A percentile compares a stretch with the other conserved stretches of the same genome.
Conservation (phyloP, 2,113 vertebrate genomes). For the Atlantisia rogersi region DNA sequence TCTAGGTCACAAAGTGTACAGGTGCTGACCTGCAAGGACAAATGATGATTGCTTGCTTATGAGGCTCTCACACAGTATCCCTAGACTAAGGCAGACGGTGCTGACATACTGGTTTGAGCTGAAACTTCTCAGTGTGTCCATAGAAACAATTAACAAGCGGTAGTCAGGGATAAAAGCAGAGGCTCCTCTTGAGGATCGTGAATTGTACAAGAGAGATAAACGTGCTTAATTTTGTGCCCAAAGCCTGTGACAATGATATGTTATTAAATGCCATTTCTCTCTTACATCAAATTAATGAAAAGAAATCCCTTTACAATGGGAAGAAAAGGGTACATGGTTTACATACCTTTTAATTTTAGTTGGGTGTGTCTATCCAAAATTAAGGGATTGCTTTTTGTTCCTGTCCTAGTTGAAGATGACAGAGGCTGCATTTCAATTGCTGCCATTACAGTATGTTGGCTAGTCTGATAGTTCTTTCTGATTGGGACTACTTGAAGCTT, state of each 20-base stretch:
- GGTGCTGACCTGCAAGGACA: background rate
- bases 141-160: background rate
- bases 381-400: background rate
- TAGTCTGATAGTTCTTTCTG: background rate
- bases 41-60: background rate
- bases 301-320: background rate
- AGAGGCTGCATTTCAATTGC: background rate
- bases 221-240: constrained; percentile 3
- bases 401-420: background rate
- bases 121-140: background rate
- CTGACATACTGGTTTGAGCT: background rate
- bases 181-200: background rate
- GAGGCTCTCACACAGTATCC: background rate
- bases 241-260: background rate
- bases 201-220: background rate
- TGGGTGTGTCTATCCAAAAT: background rate
- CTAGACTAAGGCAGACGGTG: background rate
- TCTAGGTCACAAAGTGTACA: background rate
- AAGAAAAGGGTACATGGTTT: background rate
- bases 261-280: background rate
- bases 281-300: background rate
- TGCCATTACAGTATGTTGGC: background rate
- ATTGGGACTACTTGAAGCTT: background rate
- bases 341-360: background rate
- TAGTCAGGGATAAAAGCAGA: background rate